Evolutionary conservation across 2,888 invertebrate species (phyloP).

Genomic region (Campoletis raptor): DNA sequence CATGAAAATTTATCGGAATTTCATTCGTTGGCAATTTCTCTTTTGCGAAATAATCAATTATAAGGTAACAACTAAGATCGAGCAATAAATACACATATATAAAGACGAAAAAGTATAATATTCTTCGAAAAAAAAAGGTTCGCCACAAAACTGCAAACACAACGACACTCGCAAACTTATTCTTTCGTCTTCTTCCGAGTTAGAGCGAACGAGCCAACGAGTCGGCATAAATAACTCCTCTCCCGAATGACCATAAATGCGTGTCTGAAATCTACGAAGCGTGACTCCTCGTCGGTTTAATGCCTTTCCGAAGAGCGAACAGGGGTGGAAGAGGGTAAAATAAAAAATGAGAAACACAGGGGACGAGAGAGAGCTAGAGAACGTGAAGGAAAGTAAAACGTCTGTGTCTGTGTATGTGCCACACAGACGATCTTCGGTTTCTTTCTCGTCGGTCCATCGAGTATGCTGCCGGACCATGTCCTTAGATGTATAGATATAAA

Average conservation of each 20-base stretch:
- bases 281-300: slow-evolving; percentile 79
- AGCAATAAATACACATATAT: not conserved
- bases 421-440: slow-evolving; percentile 62
- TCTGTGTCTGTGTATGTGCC: slow-evolving; percentile 51
- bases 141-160: slow-evolving; percentile 32
- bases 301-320: slow-evolving; percentile 73
- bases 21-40: not conserved
- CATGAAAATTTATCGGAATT: not conserved
- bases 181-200: slow-evolving; percentile 30
- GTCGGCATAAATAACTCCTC: slow-evolving; percentile 79
- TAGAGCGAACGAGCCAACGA: slow-evolving; percentile 55
- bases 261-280: slow-evolving; percentile 81
- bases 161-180: slow-evolving; percentile 31
- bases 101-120: not conserved
- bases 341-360: slow-evolving; percentile 72
- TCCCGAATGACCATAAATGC: slow-evolving; percentile 80
- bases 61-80: not conserved
- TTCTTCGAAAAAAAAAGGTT: not conserved
- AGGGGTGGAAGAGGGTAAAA: slow-evolving; percentile 75
- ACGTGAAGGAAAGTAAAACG: slow-evolving; percentile 53
- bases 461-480: slow-evolving; percentile 40
- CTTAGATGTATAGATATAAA: slow-evolving; percentile 8
- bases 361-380: slow-evolving; percentile 64
- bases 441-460: slow-evolving; percentile 64
- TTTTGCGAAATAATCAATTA: not conserved